phyloP scores from a whole-genome alignment of 2,888 invertebrate genomes.

The Margaritifera margaritifera region DNA sequence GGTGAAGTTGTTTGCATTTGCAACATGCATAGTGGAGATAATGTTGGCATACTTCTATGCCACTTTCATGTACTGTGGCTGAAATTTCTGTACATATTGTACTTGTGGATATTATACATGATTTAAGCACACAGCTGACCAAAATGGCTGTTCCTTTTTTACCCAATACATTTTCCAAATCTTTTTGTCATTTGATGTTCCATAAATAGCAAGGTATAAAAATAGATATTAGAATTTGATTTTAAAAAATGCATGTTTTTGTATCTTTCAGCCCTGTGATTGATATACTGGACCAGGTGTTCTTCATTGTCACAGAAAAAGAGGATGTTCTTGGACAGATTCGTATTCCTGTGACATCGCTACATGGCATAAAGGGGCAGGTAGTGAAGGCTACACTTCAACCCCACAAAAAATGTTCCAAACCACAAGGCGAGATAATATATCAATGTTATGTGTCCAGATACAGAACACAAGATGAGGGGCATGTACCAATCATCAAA shows the following conservation, averaged over 20 bases:
- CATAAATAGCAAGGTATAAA: no score
- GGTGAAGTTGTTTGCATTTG: no score
- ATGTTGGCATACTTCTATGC: no score
- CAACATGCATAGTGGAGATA: no score
- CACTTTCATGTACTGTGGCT: no score
- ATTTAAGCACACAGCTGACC: no score
- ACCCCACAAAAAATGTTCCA: constrained; percentile 67
- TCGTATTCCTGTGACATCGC: constrained; percentile 55
- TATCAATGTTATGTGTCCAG: constrained; percentile 69
- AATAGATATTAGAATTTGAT: no score
- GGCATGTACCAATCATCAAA: constrained; percentile 30
- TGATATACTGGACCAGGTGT: constrained; percentile 57
- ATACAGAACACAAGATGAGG: constrained; percentile 39
- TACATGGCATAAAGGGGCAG: constrained; percentile 52
- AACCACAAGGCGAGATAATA: constrained; percentile 65
- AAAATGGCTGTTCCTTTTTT: no score
- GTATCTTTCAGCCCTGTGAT: constrained; percentile 54
- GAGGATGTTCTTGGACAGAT: constrained; percentile 67
- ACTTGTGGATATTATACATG: no score
- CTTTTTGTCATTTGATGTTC: no score
- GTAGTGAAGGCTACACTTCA: constrained; percentile 54
- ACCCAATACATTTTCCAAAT: no score
- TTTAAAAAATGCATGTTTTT: neutral
- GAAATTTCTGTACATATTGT: no score
- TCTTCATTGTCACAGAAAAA: constrained; percentile 67